Percentiles rank a stretch among this genome's conserved stretches.
Conservation (phyloP, 2,797 vertebrate genomes). For the Rhynchotus rufescens region DNA sequence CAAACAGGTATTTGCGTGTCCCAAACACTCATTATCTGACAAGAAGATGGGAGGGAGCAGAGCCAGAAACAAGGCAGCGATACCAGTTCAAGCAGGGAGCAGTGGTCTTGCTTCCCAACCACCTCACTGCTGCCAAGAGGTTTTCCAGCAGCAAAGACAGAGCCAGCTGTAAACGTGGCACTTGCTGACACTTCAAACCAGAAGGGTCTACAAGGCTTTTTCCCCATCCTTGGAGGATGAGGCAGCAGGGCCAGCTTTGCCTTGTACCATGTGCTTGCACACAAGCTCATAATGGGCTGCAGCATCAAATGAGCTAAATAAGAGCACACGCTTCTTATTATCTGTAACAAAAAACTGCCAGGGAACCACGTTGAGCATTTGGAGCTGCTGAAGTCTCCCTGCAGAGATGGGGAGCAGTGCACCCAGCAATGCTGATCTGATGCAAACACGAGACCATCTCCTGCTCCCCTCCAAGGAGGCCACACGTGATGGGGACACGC, state of each 20-base stretch:
- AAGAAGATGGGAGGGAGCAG: neutral
- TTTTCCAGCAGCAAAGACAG: neutral
- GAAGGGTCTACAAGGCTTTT: neutral
- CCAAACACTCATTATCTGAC: neutral
- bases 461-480: neutral
- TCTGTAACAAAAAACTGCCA: neutral
- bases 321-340: neutral
- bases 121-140: fast-evolving
- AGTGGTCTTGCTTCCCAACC: neutral
- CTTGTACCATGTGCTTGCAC: neutral
- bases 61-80: neutral
- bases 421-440: neutral
- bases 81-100: neutral
- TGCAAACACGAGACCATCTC: neutral
- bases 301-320: neutral
- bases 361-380: neutral
- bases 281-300: neutral
- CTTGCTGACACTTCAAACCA: neutral
- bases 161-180: neutral
- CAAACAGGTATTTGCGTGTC: neutral
- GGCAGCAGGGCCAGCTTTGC: neutral
- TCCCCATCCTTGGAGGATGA: neutral
- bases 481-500: too few relatives aligned
- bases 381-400: neutral
- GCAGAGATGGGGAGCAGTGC: neutral